Evolutionary conservation across 2,797 vertebrate genomes (phyloP), one percentile per base, ranked within the genome.

Genomic region (Fistularia commersonii): DNA sequence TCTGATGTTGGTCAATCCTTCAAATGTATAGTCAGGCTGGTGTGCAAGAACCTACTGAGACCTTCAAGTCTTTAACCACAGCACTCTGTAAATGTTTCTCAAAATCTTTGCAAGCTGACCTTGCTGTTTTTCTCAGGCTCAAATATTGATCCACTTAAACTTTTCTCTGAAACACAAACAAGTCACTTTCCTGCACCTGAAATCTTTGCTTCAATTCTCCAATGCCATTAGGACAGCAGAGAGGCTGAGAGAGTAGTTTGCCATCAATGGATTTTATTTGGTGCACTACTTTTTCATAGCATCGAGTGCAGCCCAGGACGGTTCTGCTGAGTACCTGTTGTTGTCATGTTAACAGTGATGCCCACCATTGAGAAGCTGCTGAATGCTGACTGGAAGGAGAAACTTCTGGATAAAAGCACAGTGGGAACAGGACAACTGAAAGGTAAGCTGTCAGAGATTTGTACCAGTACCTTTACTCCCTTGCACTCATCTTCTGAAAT

Each of bases 331-430:
- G 72, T 66, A 67, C 63, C 66, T 71, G 65, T 80, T 79, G 63
- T 76, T 23, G 23, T 57, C 77, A 54, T 77, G 69, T 71, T 79
- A 73, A 65, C 81, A 97, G 95, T 96, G 32, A 93, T 98, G 88
- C 96, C 96, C 0, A 92, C 93, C 72, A 95, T 98, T 4, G 95
- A 98, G 90, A 98, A 96, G 81, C 85, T 98, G 59, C 87, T 98
- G 53, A 93, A 91, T 76, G 85, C 89, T 0, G 94, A 96, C 72
- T 97, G 95, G 95, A 98, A 92, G 83, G 94, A 97, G 68, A 90
- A 90, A 73, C 87, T 97, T 73, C 84, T 96, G 86, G 94, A 94
- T 74, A 89, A 89, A 71, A 89, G 55, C 59, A 4, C 85, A 3
- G 57, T 84, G 3, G 89, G 91, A 39, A 64, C 87, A 76, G 92